Evolutionary conservation across 2,113 vertebrate species (phyloP).

Genomic region (Martes martes): DNA sequence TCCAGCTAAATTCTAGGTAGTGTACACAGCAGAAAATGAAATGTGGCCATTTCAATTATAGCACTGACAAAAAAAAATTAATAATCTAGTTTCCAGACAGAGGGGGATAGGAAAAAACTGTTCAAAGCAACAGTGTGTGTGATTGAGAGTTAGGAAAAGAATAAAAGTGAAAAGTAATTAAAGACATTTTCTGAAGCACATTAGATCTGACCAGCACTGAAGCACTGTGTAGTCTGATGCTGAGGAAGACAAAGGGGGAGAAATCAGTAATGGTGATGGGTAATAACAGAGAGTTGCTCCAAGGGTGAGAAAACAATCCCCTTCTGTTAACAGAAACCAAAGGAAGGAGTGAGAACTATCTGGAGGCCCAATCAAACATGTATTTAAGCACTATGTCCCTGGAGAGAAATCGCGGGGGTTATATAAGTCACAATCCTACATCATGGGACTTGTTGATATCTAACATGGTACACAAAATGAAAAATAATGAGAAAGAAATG

Average conservation of each 20-base stretch:
- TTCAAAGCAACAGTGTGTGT: background rate
- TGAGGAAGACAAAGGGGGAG: background rate
- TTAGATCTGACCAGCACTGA: background rate
- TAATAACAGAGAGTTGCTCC: background rate
- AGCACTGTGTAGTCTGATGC: background rate
- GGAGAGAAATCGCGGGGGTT: background rate
- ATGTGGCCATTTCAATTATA: background rate
- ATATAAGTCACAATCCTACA: background rate
- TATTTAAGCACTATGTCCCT: background rate
- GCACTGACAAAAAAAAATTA: background rate
- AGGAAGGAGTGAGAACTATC: background rate
- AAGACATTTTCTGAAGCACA: conserved; percentile 16
- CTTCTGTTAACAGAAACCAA: background rate
- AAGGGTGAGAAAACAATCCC: background rate
- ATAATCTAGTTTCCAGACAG: background rate
- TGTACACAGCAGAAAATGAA: conserved; percentile 42
- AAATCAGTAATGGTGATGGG: background rate
- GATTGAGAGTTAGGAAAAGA: background rate
- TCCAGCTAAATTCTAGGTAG: conserved; percentile 42
- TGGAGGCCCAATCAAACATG: background rate
- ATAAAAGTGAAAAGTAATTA: background rate
- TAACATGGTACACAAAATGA: background rate
- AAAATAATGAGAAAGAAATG: background rate
- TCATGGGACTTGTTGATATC: background rate
- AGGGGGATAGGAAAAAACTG: background rate